phyloP scores from a whole-genome alignment of 2,113 vertebrate genomes.

The Gymnocephalus cernua region DNA sequence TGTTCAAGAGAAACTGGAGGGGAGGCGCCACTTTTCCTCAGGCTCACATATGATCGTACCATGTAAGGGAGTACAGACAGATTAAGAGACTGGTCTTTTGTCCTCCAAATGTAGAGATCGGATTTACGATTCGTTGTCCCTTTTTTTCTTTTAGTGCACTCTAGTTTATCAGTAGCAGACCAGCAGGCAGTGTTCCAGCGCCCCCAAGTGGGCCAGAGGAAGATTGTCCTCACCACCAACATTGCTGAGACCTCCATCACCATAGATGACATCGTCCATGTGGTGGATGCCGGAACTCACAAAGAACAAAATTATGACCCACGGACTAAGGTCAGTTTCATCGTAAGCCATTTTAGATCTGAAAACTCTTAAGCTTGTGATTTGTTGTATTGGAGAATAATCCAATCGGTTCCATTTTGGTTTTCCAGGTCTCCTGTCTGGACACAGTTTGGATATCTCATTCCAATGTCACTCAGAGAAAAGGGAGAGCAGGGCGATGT shows the following conservation, averaged over 20 bases:
- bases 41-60: constrained; percentile 90
- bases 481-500: constrained; percentile 94
- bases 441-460: constrained; percentile 96
- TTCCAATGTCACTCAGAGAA: constrained; percentile 94
- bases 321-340: constrained; percentile 88
- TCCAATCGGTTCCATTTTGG: background rate
- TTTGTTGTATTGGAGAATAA: background rate
- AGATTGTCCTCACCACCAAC: constrained; percentile 95
- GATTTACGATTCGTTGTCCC: background rate
- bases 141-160: constrained; percentile 88
- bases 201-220: constrained; percentile 87
- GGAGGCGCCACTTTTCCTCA: constrained; percentile 79
- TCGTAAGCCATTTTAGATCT: background rate
- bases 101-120: background rate
- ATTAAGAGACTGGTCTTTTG: background rate
- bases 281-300: constrained; percentile 93
- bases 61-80: constrained; percentile 83
- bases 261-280: constrained; percentile 96
- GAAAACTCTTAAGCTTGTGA: too few species aligned
- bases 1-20: constrained; percentile 91
- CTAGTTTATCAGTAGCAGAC: constrained; percentile 94
- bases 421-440: constrained; percentile 92
- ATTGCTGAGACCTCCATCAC: constrained; percentile 98
- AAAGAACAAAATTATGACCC: constrained; percentile 96
- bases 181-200: constrained; percentile 95